A percentile compares a stretch with the other conserved stretches of the same genome.
phyloP scores from a whole-genome alignment of 2,888 invertebrate genomes.

The Linnaemya vulpina region DNA sequence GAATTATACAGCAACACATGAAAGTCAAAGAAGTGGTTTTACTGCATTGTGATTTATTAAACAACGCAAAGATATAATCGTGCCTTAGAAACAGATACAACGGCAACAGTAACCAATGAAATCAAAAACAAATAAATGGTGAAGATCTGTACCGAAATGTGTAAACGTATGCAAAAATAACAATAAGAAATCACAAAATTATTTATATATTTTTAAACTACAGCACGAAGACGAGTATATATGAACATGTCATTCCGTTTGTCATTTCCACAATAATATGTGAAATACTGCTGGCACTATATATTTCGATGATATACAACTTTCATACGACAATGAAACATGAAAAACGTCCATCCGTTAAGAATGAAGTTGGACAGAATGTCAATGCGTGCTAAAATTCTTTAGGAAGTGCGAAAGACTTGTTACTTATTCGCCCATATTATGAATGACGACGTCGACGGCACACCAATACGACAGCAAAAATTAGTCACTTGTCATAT shows the following conservation, averaged over 20 bases:
- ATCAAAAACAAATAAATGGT: slow-evolving; percentile 1
- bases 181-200: no score
- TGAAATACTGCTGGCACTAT: no score
- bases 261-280: neutral
- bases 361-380: no score
- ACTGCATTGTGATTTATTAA: slow-evolving; percentile 31
- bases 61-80: slow-evolving; percentile 7
- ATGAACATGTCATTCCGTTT: neutral
- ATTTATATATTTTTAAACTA: neutral
- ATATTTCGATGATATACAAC: no score
- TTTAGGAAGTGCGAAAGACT: no score
- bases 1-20: neutral
- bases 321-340: no score
- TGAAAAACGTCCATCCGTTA: no score
- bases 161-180: neutral
- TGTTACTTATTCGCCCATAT: no score
- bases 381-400: no score
- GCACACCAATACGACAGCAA: no score
- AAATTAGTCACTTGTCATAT: no score
- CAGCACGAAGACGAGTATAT: neutral
- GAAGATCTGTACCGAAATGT: neutral
- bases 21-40: slow-evolving; percentile 45
- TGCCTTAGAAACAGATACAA: slow-evolving; percentile 18
- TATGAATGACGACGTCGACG: no score
- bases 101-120: neutral